Conservation (phyloP, 1,140 invertebrate species). For the Psix sp. region DNA sequence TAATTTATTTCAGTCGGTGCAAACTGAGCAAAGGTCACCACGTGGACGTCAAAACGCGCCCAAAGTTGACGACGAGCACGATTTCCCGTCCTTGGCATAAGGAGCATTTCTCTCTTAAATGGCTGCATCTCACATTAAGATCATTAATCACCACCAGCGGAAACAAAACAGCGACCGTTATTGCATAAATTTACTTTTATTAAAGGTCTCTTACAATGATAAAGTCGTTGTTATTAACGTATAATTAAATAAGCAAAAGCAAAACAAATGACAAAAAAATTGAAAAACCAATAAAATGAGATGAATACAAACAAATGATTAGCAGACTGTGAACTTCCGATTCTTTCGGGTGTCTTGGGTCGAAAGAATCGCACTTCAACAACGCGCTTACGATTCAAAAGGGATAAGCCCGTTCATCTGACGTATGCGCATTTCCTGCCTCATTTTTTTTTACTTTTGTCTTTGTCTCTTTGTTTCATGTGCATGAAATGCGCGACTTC, state of each 20-base stretch:
- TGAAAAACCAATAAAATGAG: slow-evolving; percentile 56
- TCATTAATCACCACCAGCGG: slow-evolving; percentile 60
- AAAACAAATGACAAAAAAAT: slow-evolving; percentile 54
- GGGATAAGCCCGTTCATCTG: slow-evolving; percentile 37
- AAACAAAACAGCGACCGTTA: slow-evolving; percentile 53
- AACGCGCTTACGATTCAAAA: slow-evolving; percentile 36
- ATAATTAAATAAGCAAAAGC: slow-evolving; percentile 67
- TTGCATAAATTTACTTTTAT: slow-evolving; percentile 70
- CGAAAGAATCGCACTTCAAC: slow-evolving; percentile 42
- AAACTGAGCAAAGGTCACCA: slow-evolving; percentile 72
- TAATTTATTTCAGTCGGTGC: slow-evolving; percentile 44
- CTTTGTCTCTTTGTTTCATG: slow-evolving; percentile 15
- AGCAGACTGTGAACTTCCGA: slow-evolving; percentile 53
- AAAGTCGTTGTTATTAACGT: slow-evolving; percentile 69
- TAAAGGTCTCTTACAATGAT: slow-evolving; percentile 59
- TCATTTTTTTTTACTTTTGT: slow-evolving; percentile 7
- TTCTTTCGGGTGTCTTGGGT: slow-evolving; percentile 39
- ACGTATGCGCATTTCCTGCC: slow-evolving; percentile 12
- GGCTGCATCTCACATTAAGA: slow-evolving; percentile 52
- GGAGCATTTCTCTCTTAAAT: slow-evolving; percentile 46
- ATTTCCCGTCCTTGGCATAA: slow-evolving; percentile 94
- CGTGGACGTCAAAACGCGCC: slow-evolving; percentile 84
- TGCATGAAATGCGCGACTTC: too few relatives aligned
- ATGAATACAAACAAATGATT: slow-evolving; percentile 60
- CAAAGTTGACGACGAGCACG: slow-evolving; percentile 95